Percentiles rank a stretch among this genome's conserved stretches.
phyloP scores from a whole-genome alignment of 2,113 vertebrate genomes.

The Nematolebias whitei region DNA sequence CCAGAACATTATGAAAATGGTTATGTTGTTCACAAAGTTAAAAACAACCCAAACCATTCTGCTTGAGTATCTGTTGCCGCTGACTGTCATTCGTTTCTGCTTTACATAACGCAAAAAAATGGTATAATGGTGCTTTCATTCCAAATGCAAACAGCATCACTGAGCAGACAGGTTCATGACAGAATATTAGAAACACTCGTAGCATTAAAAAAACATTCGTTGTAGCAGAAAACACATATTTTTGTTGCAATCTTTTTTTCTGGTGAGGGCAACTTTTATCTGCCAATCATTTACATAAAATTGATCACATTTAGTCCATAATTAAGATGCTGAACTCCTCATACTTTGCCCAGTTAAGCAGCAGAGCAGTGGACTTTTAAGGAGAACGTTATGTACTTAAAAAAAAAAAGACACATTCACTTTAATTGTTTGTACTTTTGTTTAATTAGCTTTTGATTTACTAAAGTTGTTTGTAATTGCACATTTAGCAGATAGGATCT shows the following conservation, averaged over 20 bases:
- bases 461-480: slow-evolving; percentile 24
- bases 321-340: background rate
- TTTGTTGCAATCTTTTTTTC: background rate
- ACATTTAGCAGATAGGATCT: slow-evolving; percentile 22
- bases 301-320: background rate
- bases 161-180: background rate
- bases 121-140: background rate
- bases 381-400: background rate
- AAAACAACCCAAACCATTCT: too few species aligned
- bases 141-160: background rate
- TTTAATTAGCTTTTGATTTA: slow-evolving; percentile 43
- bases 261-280: too few species aligned
- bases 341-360: background rate
- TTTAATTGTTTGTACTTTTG: slow-evolving; percentile 10
- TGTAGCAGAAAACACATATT: background rate
- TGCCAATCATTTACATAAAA: background rate
- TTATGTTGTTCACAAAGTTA: background rate
- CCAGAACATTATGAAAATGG: background rate
- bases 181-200: background rate
- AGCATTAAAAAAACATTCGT: background rate
- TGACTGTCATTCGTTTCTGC: background rate
- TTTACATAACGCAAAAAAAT: slow-evolving; percentile 3
- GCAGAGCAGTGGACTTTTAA: background rate
- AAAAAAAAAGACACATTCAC: slow-evolving; percentile 2
- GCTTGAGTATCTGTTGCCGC: background rate